Base-by-base conservation (phyloP, 2,888 invertebrate genomes). In the Dioctria linearis region DNA sequence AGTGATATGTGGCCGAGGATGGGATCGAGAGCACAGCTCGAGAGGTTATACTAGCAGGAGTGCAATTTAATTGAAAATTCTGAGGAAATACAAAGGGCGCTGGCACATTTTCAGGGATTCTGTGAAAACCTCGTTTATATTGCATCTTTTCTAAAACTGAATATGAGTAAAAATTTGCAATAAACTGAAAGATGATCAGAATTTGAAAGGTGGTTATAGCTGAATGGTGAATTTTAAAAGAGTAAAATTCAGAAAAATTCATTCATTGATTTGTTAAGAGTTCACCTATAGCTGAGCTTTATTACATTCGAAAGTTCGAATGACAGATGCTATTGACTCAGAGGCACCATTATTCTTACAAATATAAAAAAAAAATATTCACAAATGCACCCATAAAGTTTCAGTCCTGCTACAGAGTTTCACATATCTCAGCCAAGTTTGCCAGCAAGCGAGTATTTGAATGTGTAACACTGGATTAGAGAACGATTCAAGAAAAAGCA, bases 11-110 rank as follows among this genome's bases (percentile, higher is more conserved):
- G 75, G 75, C 75, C 42, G 59, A 75, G 61, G 75, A 75, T 75
- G 75, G 75, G 75, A 75, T 75, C 75, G 75, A 75, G 75, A 40
- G 75, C 75, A 75, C 59, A 59, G 59, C 75, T 78, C 63, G 63
- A 78, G 63, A 78, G 76, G 63, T 78, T 78, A 49, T 65, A 6
- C 78, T 78, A 51, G 49, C 65, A 39, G 65, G 78, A 78, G 65
- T 78, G 78, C 78, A 78, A 49, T 78, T 78, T 78, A 78, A 78
- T 78, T 78, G 65, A 78, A 78, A 78, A 65, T 78, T 78, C 51
- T 75, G 75, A 75, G 43, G 75, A 61, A 59, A 75, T 71, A 51
- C 54, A 71, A 71, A 71, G 71, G 51, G 54, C 71, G 71, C 51
- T 71, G 49, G 51, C 71, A 71, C 46, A 71, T 37, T 51, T 71